phyloP scores from a whole-genome alignment of 2,888 invertebrate genomes.

The Stenodema calcarata region DNA sequence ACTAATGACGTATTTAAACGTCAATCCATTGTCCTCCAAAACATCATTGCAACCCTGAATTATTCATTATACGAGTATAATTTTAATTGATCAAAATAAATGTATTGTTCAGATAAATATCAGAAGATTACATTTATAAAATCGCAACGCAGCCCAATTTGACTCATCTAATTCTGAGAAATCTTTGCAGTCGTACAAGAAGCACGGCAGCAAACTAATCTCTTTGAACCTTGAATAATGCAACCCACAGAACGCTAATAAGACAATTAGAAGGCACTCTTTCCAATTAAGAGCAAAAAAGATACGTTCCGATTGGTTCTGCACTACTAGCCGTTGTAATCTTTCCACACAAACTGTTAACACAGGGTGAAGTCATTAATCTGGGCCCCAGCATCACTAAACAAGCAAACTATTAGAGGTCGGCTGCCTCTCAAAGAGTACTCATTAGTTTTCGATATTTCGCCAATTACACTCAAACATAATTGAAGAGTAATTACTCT shows the following conservation, averaged over 20 bases:
- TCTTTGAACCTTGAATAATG: neutral
- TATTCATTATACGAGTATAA: no score
- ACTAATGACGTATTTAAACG: no score
- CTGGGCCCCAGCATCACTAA: neutral
- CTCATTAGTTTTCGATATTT: conserved; percentile 9
- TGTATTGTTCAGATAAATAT: no score
- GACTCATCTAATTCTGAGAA: neutral
- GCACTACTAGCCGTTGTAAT: conserved; percentile 5
- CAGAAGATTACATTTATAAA: no score
- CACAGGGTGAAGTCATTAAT: conserved; percentile 1
- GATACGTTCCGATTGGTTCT: neutral
- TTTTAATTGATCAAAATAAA: no score
- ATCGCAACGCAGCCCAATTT: no score
- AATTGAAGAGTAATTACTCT: neutral
- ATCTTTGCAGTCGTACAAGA: neutral
- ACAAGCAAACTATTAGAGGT: conserved; percentile 9
- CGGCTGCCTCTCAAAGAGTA: neutral
- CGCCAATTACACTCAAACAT: neutral
- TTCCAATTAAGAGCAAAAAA: neutral
- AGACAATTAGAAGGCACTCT: neutral
- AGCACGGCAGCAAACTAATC: neutral
- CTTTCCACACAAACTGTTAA: neutral
- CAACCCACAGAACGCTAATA: neutral
- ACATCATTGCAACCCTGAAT: no score
- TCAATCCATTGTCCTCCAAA: no score